These are phyloP conservation scores for Urechis unicinctus DNA, from an alignment of 2,888 invertebrate species.

Conservation along the genomic window DNA sequence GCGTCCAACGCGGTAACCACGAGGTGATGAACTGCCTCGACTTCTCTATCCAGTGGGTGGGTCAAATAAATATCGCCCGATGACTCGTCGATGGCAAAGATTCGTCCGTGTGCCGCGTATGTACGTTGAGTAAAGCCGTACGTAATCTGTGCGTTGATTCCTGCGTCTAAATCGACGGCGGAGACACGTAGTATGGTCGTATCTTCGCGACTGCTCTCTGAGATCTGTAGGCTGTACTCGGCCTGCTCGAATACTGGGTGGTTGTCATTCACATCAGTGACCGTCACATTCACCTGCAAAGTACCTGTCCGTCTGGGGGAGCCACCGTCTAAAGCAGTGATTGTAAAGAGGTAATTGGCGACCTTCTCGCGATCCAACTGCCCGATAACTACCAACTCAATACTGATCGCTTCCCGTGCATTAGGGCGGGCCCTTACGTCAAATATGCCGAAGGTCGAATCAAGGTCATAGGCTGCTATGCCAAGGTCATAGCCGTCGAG, in stretches of 20 bases:
- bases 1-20: conserved; percentile 3
- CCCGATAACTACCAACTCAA: background rate
- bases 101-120: background rate
- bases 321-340: conserved; percentile 2
- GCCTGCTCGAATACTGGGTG: conserved; percentile 1
- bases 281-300: background rate
- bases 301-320: background rate
- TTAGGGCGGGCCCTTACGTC: background rate
- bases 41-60: background rate
- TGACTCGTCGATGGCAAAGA: background rate
- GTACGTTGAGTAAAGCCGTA: background rate
- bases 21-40: background rate
- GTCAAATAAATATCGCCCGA: background rate
- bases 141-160: conserved; percentile 1
- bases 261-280: conserved; percentile 7
- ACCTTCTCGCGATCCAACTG: background rate
- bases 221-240: background rate
- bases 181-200: background rate
- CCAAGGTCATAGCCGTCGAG: conserved; percentile 1
- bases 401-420: background rate
- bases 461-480: background rate
- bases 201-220: background rate
- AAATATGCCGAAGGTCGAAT: background rate
- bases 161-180: conserved; percentile 4
- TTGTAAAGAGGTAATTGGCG: background rate